Evolutionary conservation across 2,888 invertebrate species (phyloP), one percentile per base, ranked within the genome.

Genomic region (Cacoxenus indagator): DNA sequence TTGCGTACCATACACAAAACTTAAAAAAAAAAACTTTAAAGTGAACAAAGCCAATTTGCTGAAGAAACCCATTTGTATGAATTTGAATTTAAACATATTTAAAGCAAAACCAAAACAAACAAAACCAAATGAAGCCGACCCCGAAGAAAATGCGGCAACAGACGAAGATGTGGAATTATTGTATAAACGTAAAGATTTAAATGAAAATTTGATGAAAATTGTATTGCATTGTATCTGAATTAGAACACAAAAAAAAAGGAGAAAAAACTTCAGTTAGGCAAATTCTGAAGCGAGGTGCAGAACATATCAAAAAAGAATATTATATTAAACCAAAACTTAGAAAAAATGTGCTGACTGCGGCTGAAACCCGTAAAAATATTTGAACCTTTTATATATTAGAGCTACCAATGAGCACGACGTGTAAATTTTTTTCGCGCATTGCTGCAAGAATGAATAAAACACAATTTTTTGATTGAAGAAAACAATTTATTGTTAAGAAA

Each of bases 271-370:
- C 9, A 5, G 9, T 11, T 37, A 8, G 31, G 9, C 31, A 31
- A n/a, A 66, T 69, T 59, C 72, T 67, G 73, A 73, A 75, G 72
- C 74, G 75, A 75, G 69, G 72, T 72, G 75, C 74, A 68, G 64
- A 67, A 54, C 66, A 67, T 59, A 67, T 59, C 66, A 57, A 55
- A 0, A 55, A 51, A 66, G 59, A 43, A 65, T 48, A 71, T 71
- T 57, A 71, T 65, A 29, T 37, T 19, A 37, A 43, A 8, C 31
- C 37, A 62, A 5, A 59, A 17, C 14, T 29, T n/a, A 31, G 24
- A 55, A 22, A 17, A 69, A 55, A 37, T 37, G 8, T 37, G 37
- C 37, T 37, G 37, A 37, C 37, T 37, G 37, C 37, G 37, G 37
- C 37, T 37, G 37, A 37, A 37, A 37, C 37, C 37, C 37, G 37